These are phyloP conservation scores for Arvicanthis niloticus DNA, from an alignment of 2,113 vertebrate genomes.

Conservation along the genomic window DNA sequence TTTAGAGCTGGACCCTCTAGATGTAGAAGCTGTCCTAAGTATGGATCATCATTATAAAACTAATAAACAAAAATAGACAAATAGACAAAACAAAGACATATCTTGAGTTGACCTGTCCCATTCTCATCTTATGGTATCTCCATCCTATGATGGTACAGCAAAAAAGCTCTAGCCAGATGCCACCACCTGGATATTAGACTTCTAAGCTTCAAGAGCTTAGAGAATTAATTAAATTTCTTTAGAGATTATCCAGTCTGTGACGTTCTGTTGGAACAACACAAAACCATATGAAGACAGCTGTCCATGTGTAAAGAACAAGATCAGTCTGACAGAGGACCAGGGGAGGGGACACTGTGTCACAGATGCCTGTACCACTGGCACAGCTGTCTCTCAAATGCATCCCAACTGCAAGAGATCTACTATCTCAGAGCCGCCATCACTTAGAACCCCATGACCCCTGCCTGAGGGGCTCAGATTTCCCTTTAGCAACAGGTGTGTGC, in stretches of 20 bases:
- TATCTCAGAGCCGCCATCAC: background rate
- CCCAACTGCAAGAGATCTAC: background rate
- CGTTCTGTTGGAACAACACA: background rate
- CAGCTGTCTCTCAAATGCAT: background rate
- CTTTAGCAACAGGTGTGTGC: slow-evolving; percentile 70
- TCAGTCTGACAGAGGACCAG: background rate
- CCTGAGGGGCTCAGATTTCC: slow-evolving; percentile 48
- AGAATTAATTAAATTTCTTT: background rate
- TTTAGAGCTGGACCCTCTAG: background rate
- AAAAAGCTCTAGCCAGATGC: background rate
- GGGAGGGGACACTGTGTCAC: background rate
- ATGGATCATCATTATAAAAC: background rate
- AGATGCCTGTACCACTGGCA: background rate
- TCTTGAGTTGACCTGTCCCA: no score
- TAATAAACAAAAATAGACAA: background rate
- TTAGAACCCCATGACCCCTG: background rate
- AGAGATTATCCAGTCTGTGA: background rate
- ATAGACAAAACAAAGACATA: background rate
- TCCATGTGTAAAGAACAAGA: background rate
- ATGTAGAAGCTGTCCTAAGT: no score
- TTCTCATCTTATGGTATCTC: background rate
- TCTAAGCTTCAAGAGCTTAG: background rate
- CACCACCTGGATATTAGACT: background rate
- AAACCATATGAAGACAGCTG: background rate
- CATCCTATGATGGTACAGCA: background rate